phyloP scores from a whole-genome alignment of 1,140 invertebrate species.

The Drosophila orena region DNA sequence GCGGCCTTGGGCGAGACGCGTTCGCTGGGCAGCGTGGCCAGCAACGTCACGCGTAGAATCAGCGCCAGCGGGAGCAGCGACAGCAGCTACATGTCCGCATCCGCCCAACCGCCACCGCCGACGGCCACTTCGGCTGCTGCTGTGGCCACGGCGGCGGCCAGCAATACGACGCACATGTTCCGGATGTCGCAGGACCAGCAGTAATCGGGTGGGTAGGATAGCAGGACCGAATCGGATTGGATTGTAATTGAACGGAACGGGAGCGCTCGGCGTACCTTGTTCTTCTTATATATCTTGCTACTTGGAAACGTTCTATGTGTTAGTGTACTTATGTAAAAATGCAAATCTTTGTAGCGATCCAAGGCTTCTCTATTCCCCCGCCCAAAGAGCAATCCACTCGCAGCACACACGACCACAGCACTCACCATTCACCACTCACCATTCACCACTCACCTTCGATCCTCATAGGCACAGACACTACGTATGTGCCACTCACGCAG shows the following conservation, averaged over 20 bases:
- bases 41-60: conserved; percentile 10
- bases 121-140: conserved; percentile 75
- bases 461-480: conserved; percentile 43
- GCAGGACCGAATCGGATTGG: conserved; percentile 12
- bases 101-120: conserved; percentile 57
- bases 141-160: conserved; percentile 77
- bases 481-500: conserved; percentile 22
- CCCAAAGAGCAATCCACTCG: conserved; percentile 29
- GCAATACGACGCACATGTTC: conserved; percentile 79
- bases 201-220: conserved; percentile 22
- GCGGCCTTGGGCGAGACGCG: conserved; percentile 26
- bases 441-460: conserved; percentile 22
- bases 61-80: conserved; percentile 24
- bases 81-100: conserved; percentile 60
- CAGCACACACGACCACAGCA: conserved; percentile 27
- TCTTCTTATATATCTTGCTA: conserved; percentile 40
- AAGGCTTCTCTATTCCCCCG: conserved; percentile 39
- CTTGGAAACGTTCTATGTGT: conserved; percentile 67
- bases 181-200: conserved; percentile 75
- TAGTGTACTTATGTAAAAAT: conserved; percentile 80
- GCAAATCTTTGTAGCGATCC: conserved; percentile 41
- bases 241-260: background rate
- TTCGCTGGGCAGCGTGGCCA: background rate
- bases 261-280: conserved; percentile 34
- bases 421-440: conserved; percentile 10